Conservation (phyloP, 2,888 invertebrate genomes). For the Gisinianus flammeolus region DNA sequence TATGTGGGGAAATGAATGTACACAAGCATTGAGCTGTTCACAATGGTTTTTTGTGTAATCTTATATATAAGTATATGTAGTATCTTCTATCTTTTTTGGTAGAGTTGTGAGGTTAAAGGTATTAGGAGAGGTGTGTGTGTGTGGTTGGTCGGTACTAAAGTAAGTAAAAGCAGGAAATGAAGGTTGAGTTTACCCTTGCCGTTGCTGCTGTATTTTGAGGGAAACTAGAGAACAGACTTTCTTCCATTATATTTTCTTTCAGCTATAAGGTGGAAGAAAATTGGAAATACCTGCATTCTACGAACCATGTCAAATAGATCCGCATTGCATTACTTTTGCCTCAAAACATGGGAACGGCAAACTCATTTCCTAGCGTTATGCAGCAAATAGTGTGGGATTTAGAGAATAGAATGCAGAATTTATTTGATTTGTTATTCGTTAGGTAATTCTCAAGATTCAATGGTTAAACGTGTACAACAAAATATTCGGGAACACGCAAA, state of each 20-base stretch:
- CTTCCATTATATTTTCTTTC: background rate
- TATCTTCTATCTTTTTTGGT: background rate
- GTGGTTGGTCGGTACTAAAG: background rate
- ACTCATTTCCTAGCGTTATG: background rate
- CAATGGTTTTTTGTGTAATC: background rate
- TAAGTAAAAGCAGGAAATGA: background rate
- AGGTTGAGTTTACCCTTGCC: background rate
- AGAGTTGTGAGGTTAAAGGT: too few relatives aligned
- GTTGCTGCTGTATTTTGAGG: background rate
- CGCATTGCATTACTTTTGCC: conserved; percentile 28
- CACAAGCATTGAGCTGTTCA: background rate
- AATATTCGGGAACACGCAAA: background rate
- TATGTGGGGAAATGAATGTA: background rate
- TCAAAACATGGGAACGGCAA: background rate
- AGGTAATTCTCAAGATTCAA: background rate
- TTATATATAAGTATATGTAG: background rate
- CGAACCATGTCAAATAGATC: background rate
- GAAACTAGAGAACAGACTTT: background rate
- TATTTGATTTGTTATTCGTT: background rate
- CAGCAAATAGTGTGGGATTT: background rate
- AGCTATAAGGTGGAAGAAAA: conserved; percentile 4
- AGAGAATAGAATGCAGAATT: background rate
- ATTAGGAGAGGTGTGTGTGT: too few relatives aligned
- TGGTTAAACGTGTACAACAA: background rate
- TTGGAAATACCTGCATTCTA: conserved; percentile 30